A percentile compares a stretch with the other conserved stretches of the same genome.
Conservation (phyloP, 2,888 invertebrate species). For the Tetragonisca angustula region DNA sequence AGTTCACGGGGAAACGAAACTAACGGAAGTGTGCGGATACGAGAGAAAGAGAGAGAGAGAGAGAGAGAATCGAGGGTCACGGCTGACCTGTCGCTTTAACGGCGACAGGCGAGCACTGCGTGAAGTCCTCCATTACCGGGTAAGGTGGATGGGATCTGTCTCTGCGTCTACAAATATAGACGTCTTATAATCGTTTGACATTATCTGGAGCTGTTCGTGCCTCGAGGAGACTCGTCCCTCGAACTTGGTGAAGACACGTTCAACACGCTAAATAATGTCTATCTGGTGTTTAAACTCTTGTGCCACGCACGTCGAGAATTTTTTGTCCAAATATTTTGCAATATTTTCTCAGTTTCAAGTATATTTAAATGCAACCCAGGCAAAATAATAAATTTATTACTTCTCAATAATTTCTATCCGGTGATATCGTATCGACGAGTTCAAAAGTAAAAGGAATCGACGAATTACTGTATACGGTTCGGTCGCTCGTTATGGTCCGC, state of each 20-base stretch:
- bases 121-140: constrained; percentile 61
- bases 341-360: too few relatives aligned
- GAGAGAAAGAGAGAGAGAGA: neutral
- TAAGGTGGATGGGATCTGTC: constrained; percentile 63
- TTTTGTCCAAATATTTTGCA: too few relatives aligned
- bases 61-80: constrained; percentile 67
- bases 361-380: too few relatives aligned
- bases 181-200: constrained; percentile 53
- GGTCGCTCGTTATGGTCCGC: too few relatives aligned
- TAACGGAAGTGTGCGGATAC: constrained; percentile 74
- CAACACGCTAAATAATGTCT: neutral
- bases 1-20: constrained; percentile 80
- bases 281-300: neutral
- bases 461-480: too few relatives aligned
- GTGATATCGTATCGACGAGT: too few relatives aligned
- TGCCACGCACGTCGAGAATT: too few relatives aligned
- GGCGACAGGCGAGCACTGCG: constrained; percentile 55
- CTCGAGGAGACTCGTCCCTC: neutral
- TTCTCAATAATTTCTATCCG: too few relatives aligned
- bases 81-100: constrained; percentile 80
- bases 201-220: constrained; percentile 35
- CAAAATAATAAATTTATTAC: too few relatives aligned
- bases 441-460: too few relatives aligned
- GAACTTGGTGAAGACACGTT: neutral
- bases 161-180: constrained; percentile 39